phyloP scores from a whole-genome alignment of 2,797 vertebrate species.

The Cichlasoma orientale region DNA sequence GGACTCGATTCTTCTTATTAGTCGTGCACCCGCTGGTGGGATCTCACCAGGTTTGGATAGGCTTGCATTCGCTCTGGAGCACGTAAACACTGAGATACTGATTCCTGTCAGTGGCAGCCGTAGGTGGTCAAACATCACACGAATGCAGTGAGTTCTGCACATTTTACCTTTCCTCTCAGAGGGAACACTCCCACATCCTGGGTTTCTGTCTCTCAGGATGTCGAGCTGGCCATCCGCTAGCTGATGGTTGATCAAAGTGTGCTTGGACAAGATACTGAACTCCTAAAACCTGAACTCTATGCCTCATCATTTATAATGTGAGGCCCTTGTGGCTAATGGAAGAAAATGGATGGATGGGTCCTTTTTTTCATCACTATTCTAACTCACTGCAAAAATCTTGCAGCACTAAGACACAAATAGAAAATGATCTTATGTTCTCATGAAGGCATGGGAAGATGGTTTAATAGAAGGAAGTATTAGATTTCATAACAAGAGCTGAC shows the following conservation, averaged over 20 bases:
- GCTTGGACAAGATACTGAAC: background rate
- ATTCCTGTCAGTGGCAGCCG: slow-evolving; percentile 52
- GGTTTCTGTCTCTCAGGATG: background rate
- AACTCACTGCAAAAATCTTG: background rate
- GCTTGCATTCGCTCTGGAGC: slow-evolving; percentile 24
- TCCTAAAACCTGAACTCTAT: background rate
- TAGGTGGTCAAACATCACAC: slow-evolving; percentile 39
- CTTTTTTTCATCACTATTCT: background rate
- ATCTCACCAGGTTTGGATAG: slow-evolving; percentile 30
- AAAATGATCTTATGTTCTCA: slow-evolving; percentile 11
- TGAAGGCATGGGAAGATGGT: slow-evolving; percentile 18
- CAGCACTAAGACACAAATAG: background rate
- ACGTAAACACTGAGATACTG: slow-evolving; percentile 29
- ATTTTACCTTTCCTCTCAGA: slow-evolving; percentile 28
- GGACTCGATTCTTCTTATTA: slow-evolving; percentile 28
- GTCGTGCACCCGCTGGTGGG: slow-evolving; percentile 32
- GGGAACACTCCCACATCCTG: slow-evolving; percentile 4
- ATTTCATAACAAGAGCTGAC: slow-evolving; percentile 34
- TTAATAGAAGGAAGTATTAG: slow-evolving; percentile 63
- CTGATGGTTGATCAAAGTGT: no score
- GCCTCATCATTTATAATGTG: background rate
- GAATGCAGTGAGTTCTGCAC: slow-evolving; percentile 4
- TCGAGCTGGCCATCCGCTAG: background rate
- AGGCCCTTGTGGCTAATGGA: background rate
- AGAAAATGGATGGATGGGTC: no score